Base-by-base conservation (phyloP, 2,113 vertebrate species). In the Climacteris rufus region DNA sequence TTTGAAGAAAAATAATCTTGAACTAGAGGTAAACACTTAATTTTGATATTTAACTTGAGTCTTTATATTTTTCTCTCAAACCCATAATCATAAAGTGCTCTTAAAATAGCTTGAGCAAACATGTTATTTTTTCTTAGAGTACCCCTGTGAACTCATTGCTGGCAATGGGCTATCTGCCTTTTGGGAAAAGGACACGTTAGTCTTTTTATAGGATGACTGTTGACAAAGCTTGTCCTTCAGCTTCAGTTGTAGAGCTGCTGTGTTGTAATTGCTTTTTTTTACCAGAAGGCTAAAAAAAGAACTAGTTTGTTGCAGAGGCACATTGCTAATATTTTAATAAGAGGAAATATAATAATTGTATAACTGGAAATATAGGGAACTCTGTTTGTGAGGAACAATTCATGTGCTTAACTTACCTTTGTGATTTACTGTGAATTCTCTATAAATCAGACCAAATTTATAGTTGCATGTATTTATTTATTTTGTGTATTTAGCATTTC, bases 21-120 rank as follows among this genome's bases (percentile, higher is more conserved):
- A 89, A 57, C n/a, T 87, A 44, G 60, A 93, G 35, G 39, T 74
- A 91, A 94, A 87, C 53, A 83, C 65, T 84, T 74, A 56, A 70
- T 83, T 89, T 57, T 79, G 25, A 44, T 86, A 61, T 87, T 92
- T 88, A 45, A 56, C 68, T 81, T 18, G 24, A 44, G 35, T 71
- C 44, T 75, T 94, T 87, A 30, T 90, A 54, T 78, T 91, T 89
- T 52, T 75, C 22, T 79, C 47, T 91, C 69, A 85, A 79, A 82
- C n/a, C 7, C 8, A 3, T 39, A 75, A 75, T 57, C 49, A 35
- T 72, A 23, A 91, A 87, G 42, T 75, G 33, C 49, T 89, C 66
- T 93, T 85, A 85, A 83, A 95, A 85, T 93, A 84, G 45, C 57
- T 47, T 65, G 40, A 91, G 40, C 40, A 91, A 93, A 71, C 23